These are phyloP conservation scores for Stegodyphus mimosarum DNA, from an alignment of 1,140 invertebrate species.

Conservation along the genomic window DNA sequence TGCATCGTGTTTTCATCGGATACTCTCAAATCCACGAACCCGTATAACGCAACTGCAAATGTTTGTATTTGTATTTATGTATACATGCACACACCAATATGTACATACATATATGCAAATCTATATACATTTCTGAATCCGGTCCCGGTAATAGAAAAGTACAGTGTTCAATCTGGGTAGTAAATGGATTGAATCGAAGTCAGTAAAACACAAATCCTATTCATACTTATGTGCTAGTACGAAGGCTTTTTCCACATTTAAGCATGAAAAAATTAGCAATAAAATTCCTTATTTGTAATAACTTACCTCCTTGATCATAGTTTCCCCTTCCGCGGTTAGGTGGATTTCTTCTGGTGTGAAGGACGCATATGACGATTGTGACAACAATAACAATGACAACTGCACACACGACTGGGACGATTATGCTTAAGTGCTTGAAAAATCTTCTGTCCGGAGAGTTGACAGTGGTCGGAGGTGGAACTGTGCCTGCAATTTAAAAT, in stretches of 20 bases:
- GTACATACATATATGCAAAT: no score
- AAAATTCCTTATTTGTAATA: not conserved
- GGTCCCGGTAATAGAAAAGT: no score
- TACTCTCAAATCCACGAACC: no score
- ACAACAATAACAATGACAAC: conserved; percentile 60
- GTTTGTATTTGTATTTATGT: no score
- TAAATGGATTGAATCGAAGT: not conserved
- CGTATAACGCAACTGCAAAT: no score
- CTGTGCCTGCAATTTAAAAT: conserved; percentile 21
- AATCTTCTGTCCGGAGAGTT: conserved; percentile 27
- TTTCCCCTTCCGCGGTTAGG: conserved; percentile 29
- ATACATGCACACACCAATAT: no score
- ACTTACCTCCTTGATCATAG: conserved; percentile 50
- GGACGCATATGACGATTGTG: conserved; percentile 55
- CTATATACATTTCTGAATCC: no score
- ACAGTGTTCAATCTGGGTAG: no score
- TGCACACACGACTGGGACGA: conserved; percentile 57
- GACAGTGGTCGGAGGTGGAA: conserved; percentile 25
- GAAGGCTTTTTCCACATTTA: not conserved
- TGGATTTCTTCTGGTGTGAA: conserved; percentile 52
- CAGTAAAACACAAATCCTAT: not conserved
- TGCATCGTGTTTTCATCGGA: no score
- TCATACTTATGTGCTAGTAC: no score
- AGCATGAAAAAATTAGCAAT: not conserved
- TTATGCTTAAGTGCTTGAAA: conserved; percentile 57